Base-by-base conservation (phyloP, 2,113 vertebrate genomes). In the Bathybates hornii region DNA sequence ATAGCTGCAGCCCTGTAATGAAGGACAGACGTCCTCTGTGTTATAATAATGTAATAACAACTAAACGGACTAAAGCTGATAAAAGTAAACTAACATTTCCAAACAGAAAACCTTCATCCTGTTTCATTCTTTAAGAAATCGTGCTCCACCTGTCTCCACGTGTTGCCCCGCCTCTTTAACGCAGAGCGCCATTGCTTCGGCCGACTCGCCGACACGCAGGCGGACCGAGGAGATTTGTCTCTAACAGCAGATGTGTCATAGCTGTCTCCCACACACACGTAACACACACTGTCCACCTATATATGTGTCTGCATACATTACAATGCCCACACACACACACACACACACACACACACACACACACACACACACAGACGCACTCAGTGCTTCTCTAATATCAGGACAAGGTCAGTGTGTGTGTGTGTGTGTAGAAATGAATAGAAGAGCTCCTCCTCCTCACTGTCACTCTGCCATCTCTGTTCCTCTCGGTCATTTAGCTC, bases 381-480 rank as follows among this genome's bases (percentile, higher is more conserved):
- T 43, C 12, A 12, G 11, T 29, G 79, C 79, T 87, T 87, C 82
- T 93, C 85, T 90, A 82, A 86, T 86, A 89, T 87, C 24, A 24
- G 24, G 24, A 24, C 24, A 24, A 24, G 24, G 24, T 24, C 24
- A 24, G n/a, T n/a, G 24, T 24, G 24, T 24, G 27, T 29, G 27
- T 48, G 29, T 53, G 32, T 79, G 21, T 21, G 21, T 21, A 52
- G 59, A 63, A 21, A 81, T 45, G 80, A 84, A 81, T 68, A 54
- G 36, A 76, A 17, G 21, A 79, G 43, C 5, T 29, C 3, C 50
- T 68, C 27, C 48, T 52, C 48, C 48, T 52, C 48, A 17, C 48
- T 52, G 48, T 41, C 34, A 9, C 34, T 36, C 16, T 45, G 4
- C n/a, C 36, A 3, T 4, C 6, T 56, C 52, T 81, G 54, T 81